Base-by-base conservation (phyloP, 2,797 vertebrate genomes). In the Megaceryle alcyon region DNA sequence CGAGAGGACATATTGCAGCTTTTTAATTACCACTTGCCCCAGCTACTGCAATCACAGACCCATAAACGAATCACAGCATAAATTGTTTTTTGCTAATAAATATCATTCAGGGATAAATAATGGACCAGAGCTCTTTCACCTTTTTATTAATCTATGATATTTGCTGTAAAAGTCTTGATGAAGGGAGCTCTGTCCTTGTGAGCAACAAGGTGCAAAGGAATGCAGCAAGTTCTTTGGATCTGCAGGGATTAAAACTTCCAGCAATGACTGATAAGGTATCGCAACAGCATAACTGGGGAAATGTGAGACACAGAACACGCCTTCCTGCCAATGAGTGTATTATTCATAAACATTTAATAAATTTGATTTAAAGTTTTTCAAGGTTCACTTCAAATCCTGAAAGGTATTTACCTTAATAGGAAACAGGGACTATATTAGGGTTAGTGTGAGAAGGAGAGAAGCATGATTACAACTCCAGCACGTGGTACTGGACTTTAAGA, bases 61-160 rank as follows among this genome's bases (percentile, higher is more conserved):
- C 94, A 57, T 60, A 82, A 91, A 92, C 33, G 39, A 89, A 80
- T 14, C 57, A 68, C 64, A 53, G 79, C 60, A 86, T 86, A 82
- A 73, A 85, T 41, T 64, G 71, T 16, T 76, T 94, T 86, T 54
- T 82, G 54, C 81, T 93, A 88, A 95, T 92, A 95, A 93, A 72
- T 84, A 84, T 20, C 91, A 93, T 71, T 84, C 86, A 88, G 63
- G 73, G 53, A 91, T 83, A 94, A 92, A 94, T 82, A 91, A 94
- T 29, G 12, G 63, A 92, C 26, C 75, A 78, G 53, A 77, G 71
- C 68, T 81, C 92, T 91, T 87, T 94, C 87, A 82, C 89, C 92
- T 92, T 90, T 84, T 79, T 48, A 89, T 88, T 86, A 91, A 80
- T 87, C 78, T 54, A 10, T 70, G 81, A 31, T 84, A 84, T 94